Evolutionary conservation across 2,888 invertebrate genomes (phyloP).

Genomic region (Vesta saturnalis): DNA sequence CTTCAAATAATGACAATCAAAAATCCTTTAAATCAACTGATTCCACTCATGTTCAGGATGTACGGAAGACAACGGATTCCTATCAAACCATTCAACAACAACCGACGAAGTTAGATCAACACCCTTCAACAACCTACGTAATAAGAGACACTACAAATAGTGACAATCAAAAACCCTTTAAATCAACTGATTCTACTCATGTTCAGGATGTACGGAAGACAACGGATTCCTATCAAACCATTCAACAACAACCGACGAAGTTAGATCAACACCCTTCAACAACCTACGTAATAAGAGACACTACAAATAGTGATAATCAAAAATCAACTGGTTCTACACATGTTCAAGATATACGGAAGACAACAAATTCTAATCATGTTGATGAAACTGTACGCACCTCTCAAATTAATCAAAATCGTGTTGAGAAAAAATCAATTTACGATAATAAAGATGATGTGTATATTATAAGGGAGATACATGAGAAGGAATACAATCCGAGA

Average conservation of each 20-base stretch:
- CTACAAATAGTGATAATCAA: neutral
- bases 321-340: neutral
- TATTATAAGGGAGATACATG: constrained; percentile 9
- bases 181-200: neutral
- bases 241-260: no score
- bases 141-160: neutral
- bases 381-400: neutral
- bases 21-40: neutral
- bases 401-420: neutral
- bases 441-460: constrained; percentile 16
- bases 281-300: neutral
- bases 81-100: neutral
- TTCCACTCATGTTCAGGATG: no score
- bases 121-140: no score
- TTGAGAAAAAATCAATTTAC: neutral
- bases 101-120: no score
- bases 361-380: neutral
- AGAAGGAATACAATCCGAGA: constrained; percentile 19
- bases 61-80: neutral
- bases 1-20: neutral
- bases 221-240: neutral
- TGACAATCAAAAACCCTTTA: neutral
- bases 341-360: neutral
- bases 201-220: neutral
- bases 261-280: no score